phyloP scores from a whole-genome alignment of 2,797 vertebrate species.

The Hoplostethus mediterraneus region DNA sequence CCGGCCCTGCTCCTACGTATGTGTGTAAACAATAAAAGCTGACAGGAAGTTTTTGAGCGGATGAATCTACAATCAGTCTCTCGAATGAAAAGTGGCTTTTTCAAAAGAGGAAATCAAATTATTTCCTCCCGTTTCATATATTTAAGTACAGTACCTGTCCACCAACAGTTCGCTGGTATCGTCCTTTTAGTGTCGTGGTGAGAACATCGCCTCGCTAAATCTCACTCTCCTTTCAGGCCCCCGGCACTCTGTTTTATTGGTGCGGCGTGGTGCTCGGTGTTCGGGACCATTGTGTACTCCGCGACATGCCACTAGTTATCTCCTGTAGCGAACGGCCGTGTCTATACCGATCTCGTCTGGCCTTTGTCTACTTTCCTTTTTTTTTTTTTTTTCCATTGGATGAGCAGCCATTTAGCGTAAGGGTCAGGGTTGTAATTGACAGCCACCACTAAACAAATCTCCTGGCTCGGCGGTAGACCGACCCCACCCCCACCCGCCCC shows the following conservation, averaged over 20 bases:
- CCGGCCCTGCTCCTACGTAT: too few species aligned
- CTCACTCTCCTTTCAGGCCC: slow-evolving; percentile 62
- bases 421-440: slow-evolving; percentile 89
- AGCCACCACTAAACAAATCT: slow-evolving; percentile 92
- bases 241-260: slow-evolving; percentile 82
- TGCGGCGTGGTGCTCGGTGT: slow-evolving; percentile 60
- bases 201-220: slow-evolving; percentile 72
- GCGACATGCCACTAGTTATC: slow-evolving; percentile 81
- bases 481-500: slow-evolving; percentile 63
- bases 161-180: slow-evolving; percentile 31
- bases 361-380: slow-evolving; percentile 75
- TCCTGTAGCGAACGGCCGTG: slow-evolving; percentile 72
- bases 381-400: slow-evolving; percentile 58
- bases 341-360: slow-evolving; percentile 83
- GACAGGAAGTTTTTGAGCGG: slow-evolving; percentile 43
- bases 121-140: slow-evolving; percentile 71
- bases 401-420: slow-evolving; percentile 83
- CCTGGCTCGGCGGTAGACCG: slow-evolving; percentile 78
- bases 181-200: slow-evolving; percentile 50
- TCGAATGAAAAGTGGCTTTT: slow-evolving; percentile 65
- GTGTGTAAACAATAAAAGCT: slow-evolving; percentile 11
- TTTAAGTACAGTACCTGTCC: slow-evolving; percentile 61
- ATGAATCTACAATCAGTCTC: slow-evolving; percentile 68
- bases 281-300: slow-evolving; percentile 76
- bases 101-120: slow-evolving; percentile 65